phyloP scores from a whole-genome alignment of 2,888 invertebrate genomes.

The Diadromus collaris region DNA sequence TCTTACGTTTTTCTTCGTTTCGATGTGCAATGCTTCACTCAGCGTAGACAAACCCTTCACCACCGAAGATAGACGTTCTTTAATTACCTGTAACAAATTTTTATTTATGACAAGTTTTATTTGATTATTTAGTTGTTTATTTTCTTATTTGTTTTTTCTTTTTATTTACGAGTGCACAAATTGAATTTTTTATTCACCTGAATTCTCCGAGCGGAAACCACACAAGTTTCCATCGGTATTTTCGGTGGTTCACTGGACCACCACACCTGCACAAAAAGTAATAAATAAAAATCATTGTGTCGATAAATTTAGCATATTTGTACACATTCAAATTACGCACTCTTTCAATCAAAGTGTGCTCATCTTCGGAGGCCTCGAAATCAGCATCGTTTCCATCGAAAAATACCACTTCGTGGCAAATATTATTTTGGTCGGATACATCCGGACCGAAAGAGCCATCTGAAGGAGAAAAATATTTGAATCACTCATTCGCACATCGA shows the following conservation, averaged over 20 bases:
- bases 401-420: conserved; percentile 56
- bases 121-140: neutral
- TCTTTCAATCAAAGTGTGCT: conserved; percentile 62
- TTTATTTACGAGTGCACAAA: neutral
- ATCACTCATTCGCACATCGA: neutral
- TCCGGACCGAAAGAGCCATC: conserved; percentile 6
- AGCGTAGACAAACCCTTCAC: conserved; percentile 49
- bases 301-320: neutral
- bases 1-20: conserved; percentile 15
- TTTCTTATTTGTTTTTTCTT: neutral
- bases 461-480: conserved; percentile 1
- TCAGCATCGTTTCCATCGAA: conserved; percentile 64
- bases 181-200: conserved; percentile 48
- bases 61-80: conserved; percentile 60
- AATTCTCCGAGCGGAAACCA: conserved; percentile 60
- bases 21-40: conserved; percentile 41
- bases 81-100: conserved; percentile 47
- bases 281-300: neutral
- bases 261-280: conserved; percentile 59
- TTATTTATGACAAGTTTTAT: neutral
- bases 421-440: neutral
- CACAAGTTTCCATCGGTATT: conserved; percentile 48
- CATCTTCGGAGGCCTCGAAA: conserved; percentile 59
- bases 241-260: conserved; percentile 59
- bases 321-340: conserved; percentile 38